Evolutionary conservation across 2,797 vertebrate genomes (phyloP).

Genomic region (Periophthalmus magnuspinnatus): DNA sequence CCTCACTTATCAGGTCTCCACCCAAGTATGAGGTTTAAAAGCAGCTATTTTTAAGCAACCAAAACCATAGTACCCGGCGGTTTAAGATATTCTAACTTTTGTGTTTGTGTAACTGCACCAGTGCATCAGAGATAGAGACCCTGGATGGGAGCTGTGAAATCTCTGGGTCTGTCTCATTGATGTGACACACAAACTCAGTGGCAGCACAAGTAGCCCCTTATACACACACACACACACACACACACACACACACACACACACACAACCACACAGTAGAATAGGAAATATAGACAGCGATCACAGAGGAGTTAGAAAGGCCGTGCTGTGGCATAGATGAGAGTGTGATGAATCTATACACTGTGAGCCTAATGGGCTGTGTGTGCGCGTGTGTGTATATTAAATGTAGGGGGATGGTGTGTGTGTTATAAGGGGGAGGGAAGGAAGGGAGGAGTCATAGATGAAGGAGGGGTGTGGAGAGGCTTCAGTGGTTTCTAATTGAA

Average conservation of each 20-base stretch:
- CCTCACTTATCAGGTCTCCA: slow-evolving; percentile 4
- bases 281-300: slow-evolving; percentile 31
- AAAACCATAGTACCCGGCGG: slow-evolving; percentile 2
- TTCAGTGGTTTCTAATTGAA: slow-evolving; percentile 52
- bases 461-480: slow-evolving; percentile 25
- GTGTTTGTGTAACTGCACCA: slow-evolving; percentile 34
- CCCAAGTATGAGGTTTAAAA: slow-evolving; percentile 1
- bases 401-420: slow-evolving; percentile 19
- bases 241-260: no score
- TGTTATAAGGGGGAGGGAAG: slow-evolving; percentile 28
- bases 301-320: neutral
- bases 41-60: slow-evolving; percentile 11
- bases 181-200: slow-evolving; percentile 64
- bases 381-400: neutral
- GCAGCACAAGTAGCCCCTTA: slow-evolving; percentile 23
- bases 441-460: slow-evolving; percentile 21
- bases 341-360: slow-evolving; percentile 38
- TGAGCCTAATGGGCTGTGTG: slow-evolving; percentile 39
- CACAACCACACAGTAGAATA: slow-evolving; percentile 23
- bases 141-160: slow-evolving; percentile 38
- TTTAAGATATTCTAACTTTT: slow-evolving; percentile 11
- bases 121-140: slow-evolving; percentile 35
- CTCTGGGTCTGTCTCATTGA: slow-evolving; percentile 68
- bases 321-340: slow-evolving; percentile 24
- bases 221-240: slow-evolving; percentile 1